Conservation (phyloP, 1,140 invertebrate species). For the Oreohelix idahoensis region DNA sequence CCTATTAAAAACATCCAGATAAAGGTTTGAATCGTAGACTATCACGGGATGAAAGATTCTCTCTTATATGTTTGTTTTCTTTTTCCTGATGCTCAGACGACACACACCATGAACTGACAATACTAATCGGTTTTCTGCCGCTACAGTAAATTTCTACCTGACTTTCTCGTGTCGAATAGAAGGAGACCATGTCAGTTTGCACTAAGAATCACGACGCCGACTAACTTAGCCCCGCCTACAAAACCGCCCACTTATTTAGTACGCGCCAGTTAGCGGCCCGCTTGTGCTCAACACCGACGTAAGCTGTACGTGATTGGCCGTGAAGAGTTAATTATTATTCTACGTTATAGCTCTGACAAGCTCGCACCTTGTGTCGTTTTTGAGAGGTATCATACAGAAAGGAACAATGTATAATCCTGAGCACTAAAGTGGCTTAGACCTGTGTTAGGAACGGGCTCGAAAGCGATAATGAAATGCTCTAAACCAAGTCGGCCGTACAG, state of each 20-base stretch:
- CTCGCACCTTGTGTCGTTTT: background rate
- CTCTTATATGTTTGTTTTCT: background rate
- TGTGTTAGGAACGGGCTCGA: too few relatives aligned
- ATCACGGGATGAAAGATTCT: background rate
- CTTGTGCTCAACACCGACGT: background rate
- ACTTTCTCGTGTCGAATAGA: background rate
- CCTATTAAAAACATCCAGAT: background rate
- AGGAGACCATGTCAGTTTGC: background rate
- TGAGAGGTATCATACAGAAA: background rate
- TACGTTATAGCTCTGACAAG: background rate
- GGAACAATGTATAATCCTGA: too few relatives aligned
- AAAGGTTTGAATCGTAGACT: background rate
- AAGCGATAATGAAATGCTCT: too few relatives aligned
- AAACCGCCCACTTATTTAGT: background rate
- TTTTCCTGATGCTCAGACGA: background rate
- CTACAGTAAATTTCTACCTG: constrained; percentile 15
- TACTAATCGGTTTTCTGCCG: constrained; percentile 22
- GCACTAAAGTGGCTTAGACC: too few relatives aligned
- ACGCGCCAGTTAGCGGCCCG: background rate
- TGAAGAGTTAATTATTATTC: background rate
- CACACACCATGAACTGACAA: background rate
- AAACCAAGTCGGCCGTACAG: too few relatives aligned
- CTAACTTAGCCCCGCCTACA: background rate
- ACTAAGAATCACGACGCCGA: background rate
- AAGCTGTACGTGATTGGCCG: background rate